These are phyloP conservation scores for Myrmophylax atrothorax DNA, from an alignment of 2,113 vertebrate species.

Conservation along the genomic window DNA sequence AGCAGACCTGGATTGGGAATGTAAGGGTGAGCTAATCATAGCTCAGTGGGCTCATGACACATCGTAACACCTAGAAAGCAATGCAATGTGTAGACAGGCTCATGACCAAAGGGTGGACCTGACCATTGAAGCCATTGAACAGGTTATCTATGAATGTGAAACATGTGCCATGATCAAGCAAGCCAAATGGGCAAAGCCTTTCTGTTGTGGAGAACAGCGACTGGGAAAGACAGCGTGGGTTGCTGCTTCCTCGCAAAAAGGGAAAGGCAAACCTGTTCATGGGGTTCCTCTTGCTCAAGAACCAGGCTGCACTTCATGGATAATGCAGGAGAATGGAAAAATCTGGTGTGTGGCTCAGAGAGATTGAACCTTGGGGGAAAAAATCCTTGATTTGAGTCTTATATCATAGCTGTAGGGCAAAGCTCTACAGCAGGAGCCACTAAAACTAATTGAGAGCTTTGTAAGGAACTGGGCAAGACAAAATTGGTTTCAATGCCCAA, in stretches of 20 bases:
- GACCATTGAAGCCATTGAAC: background rate
- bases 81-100: background rate
- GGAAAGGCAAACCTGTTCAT: background rate
- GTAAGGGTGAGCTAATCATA: rapidly evolving
- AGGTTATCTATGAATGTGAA: background rate
- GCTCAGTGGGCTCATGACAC: background rate
- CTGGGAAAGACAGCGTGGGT: background rate
- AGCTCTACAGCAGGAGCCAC: background rate
- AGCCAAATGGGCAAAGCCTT: background rate
- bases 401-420: background rate
- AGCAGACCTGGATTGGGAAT: background rate
- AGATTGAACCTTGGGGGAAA: background rate
- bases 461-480: background rate
- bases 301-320: background rate
- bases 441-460: background rate
- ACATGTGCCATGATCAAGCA: rapidly evolving
- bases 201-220: background rate
- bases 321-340: background rate
- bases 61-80: background rate
- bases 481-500: background rate
- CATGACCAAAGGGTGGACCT: rapidly evolving
- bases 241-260: background rate
- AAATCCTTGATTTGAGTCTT: background rate
- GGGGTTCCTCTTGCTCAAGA: background rate
- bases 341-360: background rate